Percentiles rank a stretch among this genome's conserved stretches.
Conservation (phyloP, 2,797 vertebrate genomes). For the Simalia tracyae region DNA sequence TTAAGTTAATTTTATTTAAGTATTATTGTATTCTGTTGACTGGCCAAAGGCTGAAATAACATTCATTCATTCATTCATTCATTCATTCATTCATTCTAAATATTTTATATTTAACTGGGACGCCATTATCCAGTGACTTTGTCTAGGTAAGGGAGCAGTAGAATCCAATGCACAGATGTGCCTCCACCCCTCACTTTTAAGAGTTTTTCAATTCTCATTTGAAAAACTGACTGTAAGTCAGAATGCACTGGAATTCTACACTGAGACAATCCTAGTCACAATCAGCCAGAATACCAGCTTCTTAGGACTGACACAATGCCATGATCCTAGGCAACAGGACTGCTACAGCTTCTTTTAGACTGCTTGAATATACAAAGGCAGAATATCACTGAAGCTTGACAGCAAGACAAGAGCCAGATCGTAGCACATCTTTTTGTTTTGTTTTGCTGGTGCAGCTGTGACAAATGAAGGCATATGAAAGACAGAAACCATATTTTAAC, state of each 20-base stretch:
- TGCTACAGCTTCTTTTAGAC: background rate
- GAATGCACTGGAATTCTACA: background rate
- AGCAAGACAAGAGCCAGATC: slow-evolving; percentile 33
- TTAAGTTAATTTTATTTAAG: background rate
- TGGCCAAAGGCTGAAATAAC: background rate
- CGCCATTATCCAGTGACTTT: background rate
- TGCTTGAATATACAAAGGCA: background rate
- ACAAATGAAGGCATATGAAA: slow-evolving; percentile 40
- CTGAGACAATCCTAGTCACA: slow-evolving; percentile 50
- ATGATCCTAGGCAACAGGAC: rapidly evolving
- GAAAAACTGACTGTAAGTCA: background rate
- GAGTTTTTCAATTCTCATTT: background rate
- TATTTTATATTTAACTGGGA: background rate
- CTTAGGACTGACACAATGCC: background rate
- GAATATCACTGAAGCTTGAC: slow-evolving; percentile 1
- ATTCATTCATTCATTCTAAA: too few relatives aligned
- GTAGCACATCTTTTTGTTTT: slow-evolving; percentile 9
- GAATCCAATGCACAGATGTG: background rate
- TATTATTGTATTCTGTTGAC: background rate
- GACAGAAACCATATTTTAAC: background rate
- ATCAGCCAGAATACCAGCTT: slow-evolving; percentile 3
- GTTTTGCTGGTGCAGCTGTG: slow-evolving; percentile 39
- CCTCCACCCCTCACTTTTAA: background rate
- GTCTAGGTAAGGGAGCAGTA: background rate
- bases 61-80: background rate